Evolutionary conservation across 2,113 vertebrate species (phyloP).

Genomic region (Aleadryas rufinucha): DNA sequence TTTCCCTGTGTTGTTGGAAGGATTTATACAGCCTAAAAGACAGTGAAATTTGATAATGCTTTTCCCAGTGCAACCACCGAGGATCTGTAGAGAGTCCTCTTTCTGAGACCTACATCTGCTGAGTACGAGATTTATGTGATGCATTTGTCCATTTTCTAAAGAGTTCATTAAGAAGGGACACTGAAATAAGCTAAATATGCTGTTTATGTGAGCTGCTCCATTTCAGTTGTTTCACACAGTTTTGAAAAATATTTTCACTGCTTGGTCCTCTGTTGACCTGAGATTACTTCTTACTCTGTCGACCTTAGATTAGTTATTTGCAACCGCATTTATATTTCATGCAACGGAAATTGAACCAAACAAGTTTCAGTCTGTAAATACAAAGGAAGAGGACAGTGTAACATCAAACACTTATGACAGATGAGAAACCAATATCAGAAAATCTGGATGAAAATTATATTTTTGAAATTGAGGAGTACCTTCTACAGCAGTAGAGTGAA

Average conservation of each 20-base stretch:
- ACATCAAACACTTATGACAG: neutral
- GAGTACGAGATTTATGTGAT: neutral
- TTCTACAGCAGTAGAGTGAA: neutral
- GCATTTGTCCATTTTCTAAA: neutral
- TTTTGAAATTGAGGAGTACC: neutral
- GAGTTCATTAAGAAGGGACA: neutral
- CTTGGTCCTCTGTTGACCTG: neutral
- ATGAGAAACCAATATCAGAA: neutral
- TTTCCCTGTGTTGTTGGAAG: neutral
- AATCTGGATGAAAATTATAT: neutral
- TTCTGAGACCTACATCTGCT: neutral
- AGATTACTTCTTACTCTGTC: neutral
- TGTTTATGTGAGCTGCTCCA: neutral
- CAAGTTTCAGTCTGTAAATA: neutral
- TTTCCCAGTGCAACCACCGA: neutral
- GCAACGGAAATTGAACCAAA: neutral
- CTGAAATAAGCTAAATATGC: neutral
- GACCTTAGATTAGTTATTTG: constrained; percentile 13
- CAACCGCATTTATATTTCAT: constrained; percentile 38
- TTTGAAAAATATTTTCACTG: neutral
- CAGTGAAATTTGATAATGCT: neutral
- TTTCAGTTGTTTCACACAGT: neutral
- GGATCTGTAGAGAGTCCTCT: neutral
- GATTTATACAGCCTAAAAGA: neutral
- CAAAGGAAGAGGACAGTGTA: neutral